These are phyloP conservation scores for Sesamia nonagrioides DNA, from an alignment of 1,140 invertebrate species.

Conservation along the genomic window DNA sequence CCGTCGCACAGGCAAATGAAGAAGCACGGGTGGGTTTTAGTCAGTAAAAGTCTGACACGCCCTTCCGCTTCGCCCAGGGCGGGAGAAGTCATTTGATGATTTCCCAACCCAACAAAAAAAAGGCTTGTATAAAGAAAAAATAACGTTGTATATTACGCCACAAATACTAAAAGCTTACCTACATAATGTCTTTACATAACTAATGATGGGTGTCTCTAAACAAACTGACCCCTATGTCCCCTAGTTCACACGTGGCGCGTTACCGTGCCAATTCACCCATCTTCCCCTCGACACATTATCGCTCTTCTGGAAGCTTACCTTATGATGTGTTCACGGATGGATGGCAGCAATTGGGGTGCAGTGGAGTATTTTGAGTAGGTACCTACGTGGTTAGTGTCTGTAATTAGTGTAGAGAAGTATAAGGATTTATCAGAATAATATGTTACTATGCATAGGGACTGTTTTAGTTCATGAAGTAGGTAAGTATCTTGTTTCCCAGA, in stretches of 20 bases:
- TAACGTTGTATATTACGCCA: neutral
- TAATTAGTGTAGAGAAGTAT: neutral
- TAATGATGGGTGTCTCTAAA: neutral
- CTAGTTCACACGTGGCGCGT: slow-evolving; percentile 10
- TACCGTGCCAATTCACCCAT: slow-evolving; percentile 4
- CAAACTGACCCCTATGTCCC: slow-evolving; percentile 12
- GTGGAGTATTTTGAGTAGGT: no score
- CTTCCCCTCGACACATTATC: slow-evolving; percentile 23
- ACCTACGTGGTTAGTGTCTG: neutral
- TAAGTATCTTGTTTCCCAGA: neutral
- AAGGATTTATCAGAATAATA: neutral
- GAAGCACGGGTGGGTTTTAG: no score
- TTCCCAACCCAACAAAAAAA: no score
- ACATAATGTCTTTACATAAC: neutral
- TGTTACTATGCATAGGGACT: no score
- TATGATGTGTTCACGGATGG: slow-evolving; percentile 28
- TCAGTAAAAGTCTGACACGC: no score
- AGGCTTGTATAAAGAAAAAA: no score
- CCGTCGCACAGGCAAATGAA: no score
- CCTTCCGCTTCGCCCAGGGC: no score
- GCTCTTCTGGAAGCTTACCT: slow-evolving; percentile 22
- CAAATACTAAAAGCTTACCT: neutral
- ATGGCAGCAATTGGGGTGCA: neutral
- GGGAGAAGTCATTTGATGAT: no score
- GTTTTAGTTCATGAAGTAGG: neutral